Percentiles rank a stretch among this genome's conserved stretches.
Evolutionary conservation across 2,797 vertebrate species (phyloP).

Genomic region (Remorina albescens): DNA sequence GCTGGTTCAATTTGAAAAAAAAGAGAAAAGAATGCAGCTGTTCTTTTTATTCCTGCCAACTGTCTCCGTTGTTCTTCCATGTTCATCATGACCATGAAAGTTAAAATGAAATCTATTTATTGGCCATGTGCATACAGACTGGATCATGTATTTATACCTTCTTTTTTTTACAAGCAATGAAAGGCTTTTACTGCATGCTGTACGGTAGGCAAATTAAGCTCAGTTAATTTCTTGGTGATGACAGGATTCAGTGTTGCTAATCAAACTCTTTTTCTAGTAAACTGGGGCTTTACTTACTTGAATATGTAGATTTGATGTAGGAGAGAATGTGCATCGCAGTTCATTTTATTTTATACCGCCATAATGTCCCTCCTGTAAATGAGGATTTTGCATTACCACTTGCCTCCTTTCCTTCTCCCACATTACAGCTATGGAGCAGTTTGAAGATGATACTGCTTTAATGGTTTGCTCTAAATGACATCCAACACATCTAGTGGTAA

Average conservation of each 20-base stretch:
- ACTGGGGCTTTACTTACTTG: not conserved
- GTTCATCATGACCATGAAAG: constrained; percentile 11
- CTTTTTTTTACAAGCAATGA: not conserved
- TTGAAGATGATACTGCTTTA: constrained; percentile 25
- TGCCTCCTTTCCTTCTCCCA: constrained; percentile 32
- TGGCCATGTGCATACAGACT: not conserved
- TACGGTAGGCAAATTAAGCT: not conserved
- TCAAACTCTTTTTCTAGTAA: not conserved
- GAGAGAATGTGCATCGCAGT: not conserved
- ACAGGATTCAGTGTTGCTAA: not conserved
- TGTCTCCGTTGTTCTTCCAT: constrained; percentile 24
- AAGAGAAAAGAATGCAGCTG: constrained; percentile 13
- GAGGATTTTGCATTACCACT: constrained; percentile 42
- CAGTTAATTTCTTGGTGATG: not conserved
- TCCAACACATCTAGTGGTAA: constrained; percentile 22
- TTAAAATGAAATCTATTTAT: not conserved
- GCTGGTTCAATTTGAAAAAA: constrained; percentile 39
- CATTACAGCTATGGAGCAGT: constrained; percentile 38
- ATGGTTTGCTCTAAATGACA: constrained; percentile 37
- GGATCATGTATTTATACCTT: not conserved
- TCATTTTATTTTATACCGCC: constrained; percentile 27
- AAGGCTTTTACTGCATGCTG: not conserved
- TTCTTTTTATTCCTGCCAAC: constrained; percentile 29
- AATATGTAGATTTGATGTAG: constrained; percentile 24
- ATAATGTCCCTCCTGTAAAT: constrained; percentile 36